phyloP scores from a whole-genome alignment of 2,888 invertebrate species.

The Tetranychus truncatus region DNA sequence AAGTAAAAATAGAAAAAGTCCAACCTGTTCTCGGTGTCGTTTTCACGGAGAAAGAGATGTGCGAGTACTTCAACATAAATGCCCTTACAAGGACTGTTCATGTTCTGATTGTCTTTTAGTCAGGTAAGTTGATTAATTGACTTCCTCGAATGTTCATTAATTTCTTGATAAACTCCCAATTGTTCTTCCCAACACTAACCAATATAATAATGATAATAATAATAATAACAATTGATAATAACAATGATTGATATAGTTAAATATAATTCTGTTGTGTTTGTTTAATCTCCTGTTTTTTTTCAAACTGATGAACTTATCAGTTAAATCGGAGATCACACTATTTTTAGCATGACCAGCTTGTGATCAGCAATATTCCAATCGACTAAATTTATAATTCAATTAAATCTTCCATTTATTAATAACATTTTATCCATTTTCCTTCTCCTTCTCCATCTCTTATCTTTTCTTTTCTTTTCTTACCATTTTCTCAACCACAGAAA shows the following conservation, averaged over 20 bases:
- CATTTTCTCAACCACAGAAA: constrained; percentile 8
- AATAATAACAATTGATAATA: no score
- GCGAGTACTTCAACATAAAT: constrained; percentile 19
- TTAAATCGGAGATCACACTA: no score
- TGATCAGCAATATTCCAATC: background rate
- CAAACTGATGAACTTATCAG: background rate
- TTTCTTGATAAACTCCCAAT: background rate
- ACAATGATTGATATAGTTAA: no score
- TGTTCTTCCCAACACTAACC: background rate
- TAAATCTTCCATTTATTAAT: background rate
- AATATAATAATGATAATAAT: background rate
- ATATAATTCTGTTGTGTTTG: background rate
- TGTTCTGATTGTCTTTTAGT: constrained; percentile 18
- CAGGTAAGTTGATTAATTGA: constrained; percentile 15
- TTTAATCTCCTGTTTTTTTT: background rate
- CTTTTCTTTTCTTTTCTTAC: background rate
- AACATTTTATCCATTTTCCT: background rate
- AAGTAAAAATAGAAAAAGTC: constrained; percentile 18
- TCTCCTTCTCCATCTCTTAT: background rate
- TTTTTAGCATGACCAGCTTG: no score
- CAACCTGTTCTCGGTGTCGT: constrained; percentile 19
- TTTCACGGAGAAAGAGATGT: constrained; percentile 18
- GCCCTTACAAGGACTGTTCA: constrained; percentile 17
- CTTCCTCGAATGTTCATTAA: background rate
- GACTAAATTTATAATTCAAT: background rate